Evolutionary conservation across 2,888 invertebrate genomes (phyloP).

Genomic region (Megastigmus dorsalis): DNA sequence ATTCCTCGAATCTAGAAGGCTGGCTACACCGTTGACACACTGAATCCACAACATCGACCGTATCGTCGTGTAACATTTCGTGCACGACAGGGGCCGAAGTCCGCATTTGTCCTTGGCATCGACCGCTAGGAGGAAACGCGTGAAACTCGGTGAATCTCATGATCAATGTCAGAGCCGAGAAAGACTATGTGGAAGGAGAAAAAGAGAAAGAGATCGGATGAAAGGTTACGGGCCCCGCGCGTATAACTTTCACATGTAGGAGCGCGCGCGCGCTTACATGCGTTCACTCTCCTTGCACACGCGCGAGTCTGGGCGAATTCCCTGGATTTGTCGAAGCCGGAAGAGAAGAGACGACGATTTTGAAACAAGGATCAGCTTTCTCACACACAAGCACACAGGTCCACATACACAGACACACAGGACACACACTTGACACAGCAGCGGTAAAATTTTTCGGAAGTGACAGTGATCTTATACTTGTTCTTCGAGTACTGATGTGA

Average conservation of each 20-base stretch:
- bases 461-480: background rate
- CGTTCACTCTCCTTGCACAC: slow-evolving; percentile 21
- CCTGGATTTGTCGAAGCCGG: too few relatives aligned
- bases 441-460: background rate
- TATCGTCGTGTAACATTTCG: background rate
- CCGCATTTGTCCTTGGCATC: background rate
- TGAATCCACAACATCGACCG: background rate
- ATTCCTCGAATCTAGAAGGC: too few relatives aligned
- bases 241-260: slow-evolving; percentile 66
- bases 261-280: background rate
- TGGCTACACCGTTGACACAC: too few relatives aligned
- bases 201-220: slow-evolving; percentile 54
- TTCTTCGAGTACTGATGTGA: background rate
- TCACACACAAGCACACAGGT: too few relatives aligned
- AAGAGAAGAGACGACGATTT: background rate
- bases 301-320: background rate
- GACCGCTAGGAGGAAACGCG: too few relatives aligned
- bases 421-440: too few relatives aligned
- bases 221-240: slow-evolving; percentile 63
- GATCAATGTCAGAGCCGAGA: slow-evolving; percentile 56
- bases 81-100: background rate
- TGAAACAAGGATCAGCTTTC: background rate
- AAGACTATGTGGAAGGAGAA: slow-evolving; percentile 3
- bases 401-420: too few relatives aligned
- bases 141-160: slow-evolving; percentile 57